Conservation (phyloP, 1,140 invertebrate genomes). For the Tribolium madens region DNA sequence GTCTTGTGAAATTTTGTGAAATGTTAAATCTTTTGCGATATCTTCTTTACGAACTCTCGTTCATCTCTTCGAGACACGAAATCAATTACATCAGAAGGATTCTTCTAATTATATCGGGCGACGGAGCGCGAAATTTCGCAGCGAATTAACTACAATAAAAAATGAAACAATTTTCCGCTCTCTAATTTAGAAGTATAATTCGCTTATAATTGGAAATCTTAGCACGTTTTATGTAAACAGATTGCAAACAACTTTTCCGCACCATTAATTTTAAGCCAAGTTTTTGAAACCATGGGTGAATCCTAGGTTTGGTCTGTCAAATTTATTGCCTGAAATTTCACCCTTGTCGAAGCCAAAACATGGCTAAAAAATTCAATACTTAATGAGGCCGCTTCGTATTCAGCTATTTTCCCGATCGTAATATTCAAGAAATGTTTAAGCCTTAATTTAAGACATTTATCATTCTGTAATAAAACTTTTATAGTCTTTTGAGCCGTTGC, state of each 20-base stretch:
- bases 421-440: neutral
- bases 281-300: no score
- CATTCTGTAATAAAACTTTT: constrained; percentile 18
- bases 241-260: neutral
- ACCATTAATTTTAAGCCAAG: neutral
- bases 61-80: constrained; percentile 5
- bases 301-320: neutral
- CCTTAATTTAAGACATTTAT: constrained; percentile 22
- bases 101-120: constrained; percentile 18
- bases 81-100: constrained; percentile 10
- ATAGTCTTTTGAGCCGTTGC: constrained; percentile 10
- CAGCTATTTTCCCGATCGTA: neutral
- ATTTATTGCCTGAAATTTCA: no score
- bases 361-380: neutral
- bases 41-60: constrained; percentile 3
- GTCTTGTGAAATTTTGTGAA: no score
- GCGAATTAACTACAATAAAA: constrained; percentile 5
- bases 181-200: constrained; percentile 10
- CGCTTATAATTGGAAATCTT: neutral
- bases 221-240: constrained; percentile 5
- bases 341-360: neutral
- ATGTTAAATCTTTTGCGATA: no score
- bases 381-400: neutral
- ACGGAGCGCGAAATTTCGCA: neutral
- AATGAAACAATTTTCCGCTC: neutral